phyloP scores from a whole-genome alignment of 1,140 invertebrate species.

The Monomorium pharaonis region DNA sequence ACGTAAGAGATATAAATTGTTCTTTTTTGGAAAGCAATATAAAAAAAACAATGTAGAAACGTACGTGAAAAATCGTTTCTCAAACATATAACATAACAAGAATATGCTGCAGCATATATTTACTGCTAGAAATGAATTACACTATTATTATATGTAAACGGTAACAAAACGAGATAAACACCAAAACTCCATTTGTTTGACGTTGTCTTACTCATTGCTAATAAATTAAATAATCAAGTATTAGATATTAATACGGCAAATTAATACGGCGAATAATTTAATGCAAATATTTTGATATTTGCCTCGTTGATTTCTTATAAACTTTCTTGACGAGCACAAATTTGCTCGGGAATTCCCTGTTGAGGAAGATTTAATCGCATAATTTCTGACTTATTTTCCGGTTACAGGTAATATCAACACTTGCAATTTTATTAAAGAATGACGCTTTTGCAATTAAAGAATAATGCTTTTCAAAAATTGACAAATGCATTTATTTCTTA shows the following conservation, averaged over 20 bases:
- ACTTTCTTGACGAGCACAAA: conserved; percentile 1
- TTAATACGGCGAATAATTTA: conserved; percentile 23
- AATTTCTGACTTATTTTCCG: neutral
- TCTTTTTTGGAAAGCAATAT: neutral
- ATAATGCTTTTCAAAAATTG: neutral
- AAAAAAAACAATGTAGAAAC: conserved; percentile 27
- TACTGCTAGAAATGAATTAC: neutral
- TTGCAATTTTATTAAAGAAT: conserved; percentile 5
- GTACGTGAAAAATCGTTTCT: conserved; percentile 10
- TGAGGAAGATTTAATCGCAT: neutral
- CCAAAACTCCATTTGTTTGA: neutral
- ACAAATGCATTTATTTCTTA: neutral
- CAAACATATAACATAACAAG: neutral
- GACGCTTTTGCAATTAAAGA: conserved; percentile 5
- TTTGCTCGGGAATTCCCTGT: neutral
- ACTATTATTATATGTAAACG: neutral
- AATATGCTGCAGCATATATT: neutral
- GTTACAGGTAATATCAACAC: neutral
- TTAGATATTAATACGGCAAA: neutral
- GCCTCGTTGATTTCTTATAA: neutral
- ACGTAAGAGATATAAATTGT: neutral
- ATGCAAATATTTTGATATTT: neutral
- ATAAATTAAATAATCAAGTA: conserved; percentile 34
- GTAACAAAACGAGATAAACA: neutral
- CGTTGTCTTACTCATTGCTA: neutral